phyloP scores from a whole-genome alignment of 2,888 invertebrate species.

The Slavum lentiscoides region DNA sequence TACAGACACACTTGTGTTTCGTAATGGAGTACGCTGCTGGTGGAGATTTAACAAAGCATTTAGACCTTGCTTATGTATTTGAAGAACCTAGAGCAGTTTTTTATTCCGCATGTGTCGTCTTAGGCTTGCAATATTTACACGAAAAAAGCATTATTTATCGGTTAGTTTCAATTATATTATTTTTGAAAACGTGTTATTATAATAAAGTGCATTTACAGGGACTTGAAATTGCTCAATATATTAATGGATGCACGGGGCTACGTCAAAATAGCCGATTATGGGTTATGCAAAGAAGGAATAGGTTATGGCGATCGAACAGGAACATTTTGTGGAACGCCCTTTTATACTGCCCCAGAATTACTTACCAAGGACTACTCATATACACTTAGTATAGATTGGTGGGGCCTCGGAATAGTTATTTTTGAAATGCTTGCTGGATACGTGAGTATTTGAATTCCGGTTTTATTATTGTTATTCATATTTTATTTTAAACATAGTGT shows the following conservation, averaged over 20 bases:
- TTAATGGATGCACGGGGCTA: conserved; percentile 97
- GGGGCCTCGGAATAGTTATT: conserved; percentile 98
- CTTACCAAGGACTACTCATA: conserved; percentile 97
- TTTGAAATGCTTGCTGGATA: conserved; percentile 99
- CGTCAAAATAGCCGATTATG: conserved; percentile 98
- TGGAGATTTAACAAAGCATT: conserved; percentile 99
- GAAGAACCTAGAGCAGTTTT: no score
- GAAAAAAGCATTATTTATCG: no score
- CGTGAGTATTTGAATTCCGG: conserved; percentile 63
- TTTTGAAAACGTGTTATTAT: no score
- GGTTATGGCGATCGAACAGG: conserved; percentile 96
- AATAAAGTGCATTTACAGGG: no score
- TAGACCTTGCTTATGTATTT: conserved; percentile 98
- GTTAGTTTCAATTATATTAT: no score
- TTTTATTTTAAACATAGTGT: conserved; percentile 65
- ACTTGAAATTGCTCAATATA: conserved; percentile 98
- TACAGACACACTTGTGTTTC: conserved; percentile 94
- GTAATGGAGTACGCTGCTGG: conserved; percentile 99
- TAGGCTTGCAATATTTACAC: no score
- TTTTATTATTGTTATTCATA: not conserved
- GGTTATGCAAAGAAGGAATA: conserved; percentile 99
- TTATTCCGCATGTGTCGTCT: conserved; percentile 98
- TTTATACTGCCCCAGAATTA: conserved; percentile 97
- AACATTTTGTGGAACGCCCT: conserved; percentile 98
- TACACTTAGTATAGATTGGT: conserved; percentile 99